Conservation (phyloP, 2,797 vertebrate species). For the Phoebastria nigripes region DNA sequence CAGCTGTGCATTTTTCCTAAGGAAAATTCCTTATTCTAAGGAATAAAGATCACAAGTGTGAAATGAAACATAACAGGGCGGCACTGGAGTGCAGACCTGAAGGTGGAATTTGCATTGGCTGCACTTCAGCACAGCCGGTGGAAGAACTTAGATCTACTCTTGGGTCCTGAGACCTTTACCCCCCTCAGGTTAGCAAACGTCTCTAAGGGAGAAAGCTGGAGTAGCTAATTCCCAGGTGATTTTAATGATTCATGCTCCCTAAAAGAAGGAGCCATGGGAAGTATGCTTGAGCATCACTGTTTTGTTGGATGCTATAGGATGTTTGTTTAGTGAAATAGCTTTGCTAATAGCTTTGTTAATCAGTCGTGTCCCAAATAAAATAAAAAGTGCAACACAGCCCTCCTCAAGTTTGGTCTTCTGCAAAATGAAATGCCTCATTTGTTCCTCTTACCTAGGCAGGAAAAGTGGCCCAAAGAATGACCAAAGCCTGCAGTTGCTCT, state of each 20-base stretch:
- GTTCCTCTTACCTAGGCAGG: neutral
- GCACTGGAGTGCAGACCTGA: conserved; percentile 3
- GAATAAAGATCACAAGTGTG: conserved; percentile 26
- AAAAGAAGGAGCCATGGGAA: conserved; percentile 11
- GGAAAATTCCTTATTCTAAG: neutral
- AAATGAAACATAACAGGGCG: conserved; percentile 50
- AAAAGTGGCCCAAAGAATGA: neutral
- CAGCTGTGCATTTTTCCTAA: conserved; percentile 21
- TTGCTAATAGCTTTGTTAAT: conserved; percentile 55
- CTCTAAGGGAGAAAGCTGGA: neutral
- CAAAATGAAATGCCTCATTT: neutral
- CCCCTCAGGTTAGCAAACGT: neutral
- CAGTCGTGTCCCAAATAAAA: conserved; percentile 39
- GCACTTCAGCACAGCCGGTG: conserved; percentile 21
- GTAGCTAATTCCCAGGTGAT: conserved; percentile 1
- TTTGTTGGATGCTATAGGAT: conserved; percentile 18
- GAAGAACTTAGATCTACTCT: neutral
- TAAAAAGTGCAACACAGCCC: neutral
- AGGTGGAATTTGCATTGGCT: conserved; percentile 43
- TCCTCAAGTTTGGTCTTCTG: conserved; percentile 21
- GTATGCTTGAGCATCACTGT: neutral
- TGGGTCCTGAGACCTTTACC: conserved; percentile 36
- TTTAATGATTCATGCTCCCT: conserved; percentile 36
- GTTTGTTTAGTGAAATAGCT: conserved; percentile 32
- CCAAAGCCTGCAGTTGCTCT: neutral